Evolutionary conservation across 2,888 invertebrate genomes (phyloP), one percentile per base, ranked within the genome.

Genomic region (Idaea straminata): DNA sequence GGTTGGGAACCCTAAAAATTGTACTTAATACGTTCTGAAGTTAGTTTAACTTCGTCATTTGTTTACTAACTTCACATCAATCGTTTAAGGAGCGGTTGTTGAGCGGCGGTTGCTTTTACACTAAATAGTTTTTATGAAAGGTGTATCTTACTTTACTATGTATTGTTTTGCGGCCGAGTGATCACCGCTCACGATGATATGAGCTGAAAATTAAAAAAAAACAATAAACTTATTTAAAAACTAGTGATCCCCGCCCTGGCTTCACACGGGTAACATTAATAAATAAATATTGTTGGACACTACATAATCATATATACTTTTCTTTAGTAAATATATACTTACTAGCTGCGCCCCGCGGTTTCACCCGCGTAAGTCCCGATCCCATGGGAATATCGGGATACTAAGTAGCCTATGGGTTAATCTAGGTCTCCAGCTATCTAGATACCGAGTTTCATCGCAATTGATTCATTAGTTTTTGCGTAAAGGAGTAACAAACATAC

Each of bases 171-270:
- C 87, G 90, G 91, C 91, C 89, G 90, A 87, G 75, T 72, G 76
- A 83, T 88, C 90, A 89, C 89, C 84, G 93, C 93, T 93, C 93
- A 93, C 92, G 93, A 91, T 83, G 93, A 92, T 89, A 93, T 93
- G 87, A 93, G 92, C 93, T 93, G 92, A 61, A 75, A 79, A 70
- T 64, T 67, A 66, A 68, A 59, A 13, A 69, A 63, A 4, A 64
- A 62, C 10, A n/a, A n/a, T 68, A 72, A 63, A 57, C n/a, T 15
- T 13, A n/a, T 0, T 7, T 58, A 15, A 15, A 15, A 13, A 58
- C 25, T 25, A 3, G 25, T 3, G 3, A 25, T n/a, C n/a, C 25
- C 25, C 0, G 4, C 59, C 5, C 10, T 16, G 10, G 5, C 15
- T n/a, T 58, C 15, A 58, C 58, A 4, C 58, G 25, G 25, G 25